Base-by-base conservation (phyloP, 1,140 invertebrate genomes). In the Helicoverpa zea region DNA sequence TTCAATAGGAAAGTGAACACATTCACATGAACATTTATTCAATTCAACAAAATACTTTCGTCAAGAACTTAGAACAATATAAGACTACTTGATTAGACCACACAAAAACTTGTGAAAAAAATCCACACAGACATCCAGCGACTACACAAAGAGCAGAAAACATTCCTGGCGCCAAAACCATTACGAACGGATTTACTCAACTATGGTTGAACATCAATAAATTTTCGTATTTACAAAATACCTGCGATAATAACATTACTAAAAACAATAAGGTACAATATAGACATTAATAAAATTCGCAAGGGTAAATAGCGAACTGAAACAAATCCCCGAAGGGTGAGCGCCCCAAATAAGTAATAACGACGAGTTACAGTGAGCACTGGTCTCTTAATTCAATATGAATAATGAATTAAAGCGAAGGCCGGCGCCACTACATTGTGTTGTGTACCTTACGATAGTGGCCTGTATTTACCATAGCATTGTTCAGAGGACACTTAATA, bases 351-450 rank as follows among this genome's bases (percentile, higher is more conserved):
- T 73, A 73, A 58, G 29, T 59, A 58, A 47, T 74, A 16, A 52
- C n/a, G 66, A 52, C 30, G 43, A 52, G 58, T 49, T 61, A 61
- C 35, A 79, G 56, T 61, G 43, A 73, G 30, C 61, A 64, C 12
- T 63, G 70, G n/a, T 80, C 72, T 80, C 72, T 63, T 74, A 80
- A 80, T 80, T 74, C 70, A 66, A 74, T 75, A 80, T 80, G 79
- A 80, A 80, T 80, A 80, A 80, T 80, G 70, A 74, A 74, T 64
- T 64, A 61, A 80, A 79, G 35, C 14, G 59, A 63, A 61, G 74
- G 30, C 11, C 35, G 61, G 47, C 51, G 76, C 52, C 64, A 63
- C 54, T 35, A 75, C 56, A 68, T 68, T 70, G 64, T 64, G 16
- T 56, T 54, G 23, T 73, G 10, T 59, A 59, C 54, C 56, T 59